These are phyloP conservation scores for Conchocele bisecta DNA, from an alignment of 2,888 invertebrate genomes.

Conservation along the genomic window DNA sequence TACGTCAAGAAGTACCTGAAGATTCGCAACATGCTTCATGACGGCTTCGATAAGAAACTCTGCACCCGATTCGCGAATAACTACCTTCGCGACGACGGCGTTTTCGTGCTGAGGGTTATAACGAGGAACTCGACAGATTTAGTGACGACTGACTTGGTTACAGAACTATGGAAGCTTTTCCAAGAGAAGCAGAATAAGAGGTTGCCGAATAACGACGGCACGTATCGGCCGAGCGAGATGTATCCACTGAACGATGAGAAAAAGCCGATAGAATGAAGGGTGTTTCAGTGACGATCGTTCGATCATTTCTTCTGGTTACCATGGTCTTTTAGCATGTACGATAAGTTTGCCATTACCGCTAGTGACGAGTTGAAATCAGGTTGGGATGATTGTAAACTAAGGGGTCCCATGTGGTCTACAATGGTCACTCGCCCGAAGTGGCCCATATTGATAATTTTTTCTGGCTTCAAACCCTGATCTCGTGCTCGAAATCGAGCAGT, in stretches of 20 bases:
- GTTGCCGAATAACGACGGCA: constrained; percentile 49
- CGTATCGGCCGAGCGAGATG: constrained; percentile 51
- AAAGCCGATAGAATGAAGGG: constrained; percentile 31
- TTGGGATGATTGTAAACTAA: too few species aligned
- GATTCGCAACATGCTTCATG: constrained; percentile 69
- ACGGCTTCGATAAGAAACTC: constrained; percentile 68
- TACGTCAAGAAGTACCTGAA: constrained; percentile 75
- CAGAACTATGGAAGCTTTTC: constrained; percentile 71
- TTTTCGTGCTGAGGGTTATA: constrained; percentile 72
- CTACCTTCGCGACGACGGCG: constrained; percentile 74
- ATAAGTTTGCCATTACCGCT: too few species aligned
- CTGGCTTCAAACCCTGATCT: too few species aligned
- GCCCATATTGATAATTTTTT: too few species aligned
- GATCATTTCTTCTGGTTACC: too few species aligned
- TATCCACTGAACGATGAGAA: constrained; percentile 50
- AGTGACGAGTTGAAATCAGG: too few species aligned
- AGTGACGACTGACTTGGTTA: constrained; percentile 71
- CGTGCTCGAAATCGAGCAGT: too few species aligned
- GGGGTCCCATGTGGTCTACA: too few species aligned
- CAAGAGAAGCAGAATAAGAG: constrained; percentile 64
- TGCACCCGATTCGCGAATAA: constrained; percentile 72
- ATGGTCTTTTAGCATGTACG: too few species aligned
- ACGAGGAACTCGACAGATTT: constrained; percentile 75
- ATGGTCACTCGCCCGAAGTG: too few species aligned
- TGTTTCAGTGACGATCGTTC: too few species aligned